Percentiles rank a stretch among this genome's conserved stretches.
Evolutionary conservation across 2,888 invertebrate genomes (phyloP).

Genomic region (Drosophila robusta): DNA sequence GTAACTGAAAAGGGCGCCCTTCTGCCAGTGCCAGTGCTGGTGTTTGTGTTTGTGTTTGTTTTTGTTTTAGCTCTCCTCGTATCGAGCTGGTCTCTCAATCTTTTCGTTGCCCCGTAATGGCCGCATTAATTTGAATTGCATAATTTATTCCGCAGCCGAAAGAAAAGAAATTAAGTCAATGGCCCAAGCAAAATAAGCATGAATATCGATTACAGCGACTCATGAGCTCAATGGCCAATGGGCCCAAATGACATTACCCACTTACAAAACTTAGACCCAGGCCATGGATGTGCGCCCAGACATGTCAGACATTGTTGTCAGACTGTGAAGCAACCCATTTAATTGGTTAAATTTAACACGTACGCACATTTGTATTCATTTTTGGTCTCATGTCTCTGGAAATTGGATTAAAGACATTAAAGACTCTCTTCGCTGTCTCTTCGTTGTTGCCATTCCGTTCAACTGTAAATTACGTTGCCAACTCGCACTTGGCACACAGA

Average conservation of each 20-base stretch:
- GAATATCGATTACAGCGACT: conserved; percentile 69
- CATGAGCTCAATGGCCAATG: conserved; percentile 22
- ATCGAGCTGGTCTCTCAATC: conserved; percentile 42
- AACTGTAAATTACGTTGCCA: conserved; percentile 76
- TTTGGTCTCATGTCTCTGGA: conserved; percentile 66
- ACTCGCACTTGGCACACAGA: conserved; percentile 30
- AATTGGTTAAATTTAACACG: conserved; percentile 84
- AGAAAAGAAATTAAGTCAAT: conserved; percentile 75
- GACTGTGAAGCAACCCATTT: conserved; percentile 75
- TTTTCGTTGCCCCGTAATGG: conserved; percentile 57
- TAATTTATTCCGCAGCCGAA: conserved; percentile 70
- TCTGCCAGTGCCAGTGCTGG: conserved; percentile 2
- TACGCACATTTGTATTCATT: conserved; percentile 84
- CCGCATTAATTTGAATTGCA: conserved; percentile 79
- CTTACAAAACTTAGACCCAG: conserved; percentile 21
- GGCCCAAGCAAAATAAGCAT: conserved; percentile 72
- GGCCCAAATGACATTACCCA: conserved; percentile 49
- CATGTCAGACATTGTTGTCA: conserved; percentile 31
- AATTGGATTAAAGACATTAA: conserved; percentile 79
- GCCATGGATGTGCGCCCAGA: conserved; percentile 17
- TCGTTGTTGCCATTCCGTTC: conserved; percentile 39
- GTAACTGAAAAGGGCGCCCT: conserved; percentile 17
- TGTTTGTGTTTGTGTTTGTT: conserved; percentile 15
- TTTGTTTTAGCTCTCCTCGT: conserved; percentile 20
- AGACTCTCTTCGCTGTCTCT: conserved; percentile 41